Conservation (phyloP, 2,113 vertebrate species). For the Talpa occidentalis region DNA sequence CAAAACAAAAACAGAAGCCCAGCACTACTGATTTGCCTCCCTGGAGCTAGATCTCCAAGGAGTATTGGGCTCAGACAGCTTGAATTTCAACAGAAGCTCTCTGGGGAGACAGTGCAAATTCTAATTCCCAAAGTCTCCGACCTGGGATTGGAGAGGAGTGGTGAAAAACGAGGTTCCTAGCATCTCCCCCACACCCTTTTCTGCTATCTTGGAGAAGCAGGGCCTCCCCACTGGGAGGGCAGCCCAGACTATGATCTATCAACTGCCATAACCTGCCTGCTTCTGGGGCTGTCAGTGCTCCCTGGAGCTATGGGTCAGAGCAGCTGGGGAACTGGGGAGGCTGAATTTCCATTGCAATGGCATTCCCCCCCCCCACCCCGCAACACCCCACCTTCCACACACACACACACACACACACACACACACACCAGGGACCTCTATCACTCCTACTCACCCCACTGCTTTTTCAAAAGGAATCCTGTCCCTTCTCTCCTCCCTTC, state of each 20-base stretch:
- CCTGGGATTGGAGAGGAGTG: neutral
- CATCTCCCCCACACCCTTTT: neutral
- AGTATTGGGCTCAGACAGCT: neutral
- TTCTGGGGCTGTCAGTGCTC: neutral
- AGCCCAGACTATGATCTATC: neutral
- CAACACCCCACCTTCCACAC: no score
- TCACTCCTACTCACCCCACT: neutral
- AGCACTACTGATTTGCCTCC: neutral
- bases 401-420: neutral
- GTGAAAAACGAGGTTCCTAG: neutral
- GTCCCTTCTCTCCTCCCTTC: neutral
- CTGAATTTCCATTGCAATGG: neutral
- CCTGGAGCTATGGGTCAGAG: neutral
- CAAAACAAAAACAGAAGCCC: constrained; percentile 56
- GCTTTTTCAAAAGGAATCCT: neutral
- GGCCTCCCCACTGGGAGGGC: neutral
- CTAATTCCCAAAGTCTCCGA: neutral
- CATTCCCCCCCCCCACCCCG: neutral
- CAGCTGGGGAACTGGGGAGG: neutral
- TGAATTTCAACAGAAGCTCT: constrained; percentile 1
- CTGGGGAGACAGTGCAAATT: neutral
- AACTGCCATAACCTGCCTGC: neutral
- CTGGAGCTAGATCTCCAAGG: neutral
- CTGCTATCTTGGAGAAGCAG: neutral
- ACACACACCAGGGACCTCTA: neutral